Percentiles rank a stretch among this genome's conserved stretches.
These are phyloP conservation scores for Drosophila neonasuta DNA, from an alignment of 2,888 invertebrate genomes.

Conservation along the genomic window DNA sequence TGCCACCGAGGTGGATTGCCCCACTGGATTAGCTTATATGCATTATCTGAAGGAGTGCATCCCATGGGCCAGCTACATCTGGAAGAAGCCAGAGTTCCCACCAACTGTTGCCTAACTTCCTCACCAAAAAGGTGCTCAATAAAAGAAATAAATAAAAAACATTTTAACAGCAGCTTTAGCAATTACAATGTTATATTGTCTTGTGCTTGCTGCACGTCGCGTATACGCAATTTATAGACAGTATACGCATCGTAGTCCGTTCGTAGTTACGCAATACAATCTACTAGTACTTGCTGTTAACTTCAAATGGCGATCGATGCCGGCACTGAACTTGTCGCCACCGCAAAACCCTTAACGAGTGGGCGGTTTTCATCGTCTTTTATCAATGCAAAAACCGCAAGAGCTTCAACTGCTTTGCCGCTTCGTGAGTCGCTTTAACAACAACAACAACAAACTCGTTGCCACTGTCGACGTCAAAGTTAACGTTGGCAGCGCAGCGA, in stretches of 20 bases:
- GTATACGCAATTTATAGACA: constrained; percentile 35
- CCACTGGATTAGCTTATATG: constrained; percentile 75
- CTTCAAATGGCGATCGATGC: constrained; percentile 40
- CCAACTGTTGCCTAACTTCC: constrained; percentile 71
- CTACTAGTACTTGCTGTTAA: constrained; percentile 22
- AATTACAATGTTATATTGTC: constrained; percentile 21
- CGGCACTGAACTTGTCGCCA: constrained; percentile 67
- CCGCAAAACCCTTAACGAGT: constrained; percentile 1
- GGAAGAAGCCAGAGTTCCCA: constrained; percentile 78
- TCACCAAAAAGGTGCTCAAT: not conserved
- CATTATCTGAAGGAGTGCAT: constrained; percentile 78
- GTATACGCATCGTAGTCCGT: constrained; percentile 46
- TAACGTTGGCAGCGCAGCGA: constrained; percentile 17
- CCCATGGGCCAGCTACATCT: constrained; percentile 79
- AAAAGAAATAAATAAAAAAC: constrained; percentile 23
- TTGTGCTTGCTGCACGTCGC: constrained; percentile 9
- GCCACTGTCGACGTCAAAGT: not conserved
- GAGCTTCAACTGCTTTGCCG: constrained; percentile 17
- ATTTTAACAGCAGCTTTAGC: constrained; percentile 38
- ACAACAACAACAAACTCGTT: not conserved
- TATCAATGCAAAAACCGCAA: constrained; percentile 63
- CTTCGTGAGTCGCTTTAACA: constrained; percentile 16
- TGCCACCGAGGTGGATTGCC: constrained; percentile 73
- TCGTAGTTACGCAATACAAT: not conserved
- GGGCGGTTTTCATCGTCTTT: constrained; percentile 27